Evolutionary conservation across 1,140 invertebrate species (phyloP).

Genomic region (Zophobas morio): DNA sequence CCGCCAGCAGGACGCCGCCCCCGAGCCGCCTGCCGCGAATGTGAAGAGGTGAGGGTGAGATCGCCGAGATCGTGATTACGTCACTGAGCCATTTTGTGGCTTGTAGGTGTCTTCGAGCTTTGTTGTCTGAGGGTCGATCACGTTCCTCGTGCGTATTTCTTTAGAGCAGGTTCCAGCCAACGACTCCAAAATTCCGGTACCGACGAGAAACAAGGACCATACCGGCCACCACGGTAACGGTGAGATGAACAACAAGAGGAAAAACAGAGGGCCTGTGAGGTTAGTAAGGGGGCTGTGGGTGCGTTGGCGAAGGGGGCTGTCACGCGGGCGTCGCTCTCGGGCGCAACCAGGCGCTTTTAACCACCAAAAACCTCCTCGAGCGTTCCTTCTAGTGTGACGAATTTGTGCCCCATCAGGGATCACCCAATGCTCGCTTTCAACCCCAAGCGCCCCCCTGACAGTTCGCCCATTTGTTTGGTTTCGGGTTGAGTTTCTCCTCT

Average conservation of each 20-base stretch:
- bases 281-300: slow-evolving; percentile 51
- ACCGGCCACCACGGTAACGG: slow-evolving; percentile 72
- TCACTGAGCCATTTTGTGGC: slow-evolving; percentile 66
- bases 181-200: slow-evolving; percentile 75
- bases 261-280: slow-evolving; percentile 73
- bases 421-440: no score
- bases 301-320: no score
- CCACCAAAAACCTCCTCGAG: no score
- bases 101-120: slow-evolving; percentile 28
- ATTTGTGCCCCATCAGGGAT: no score
- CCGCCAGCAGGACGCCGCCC: slow-evolving; percentile 1
- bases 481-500: slow-evolving; percentile 3
- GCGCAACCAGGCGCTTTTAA: no score
- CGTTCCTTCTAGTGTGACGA: no score
- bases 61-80: slow-evolving; percentile 61
- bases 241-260: slow-evolving; percentile 74
- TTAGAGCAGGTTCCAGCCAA: slow-evolving; percentile 51
- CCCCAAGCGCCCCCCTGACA: no score
- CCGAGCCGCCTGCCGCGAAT: slow-evolving; percentile 43
- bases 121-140: slow-evolving; percentile 29
- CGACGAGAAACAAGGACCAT: slow-evolving; percentile 74
- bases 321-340: no score
- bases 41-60: slow-evolving; percentile 15
- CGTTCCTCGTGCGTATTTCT: slow-evolving; percentile 49
- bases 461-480: slow-evolving; percentile 4